Percentiles rank a stretch among this genome's conserved stretches.
These are phyloP conservation scores for Parazoanthus atlanticus DNA, from an alignment of 92 coral and sea anemone species.

Conservation along the genomic window DNA sequence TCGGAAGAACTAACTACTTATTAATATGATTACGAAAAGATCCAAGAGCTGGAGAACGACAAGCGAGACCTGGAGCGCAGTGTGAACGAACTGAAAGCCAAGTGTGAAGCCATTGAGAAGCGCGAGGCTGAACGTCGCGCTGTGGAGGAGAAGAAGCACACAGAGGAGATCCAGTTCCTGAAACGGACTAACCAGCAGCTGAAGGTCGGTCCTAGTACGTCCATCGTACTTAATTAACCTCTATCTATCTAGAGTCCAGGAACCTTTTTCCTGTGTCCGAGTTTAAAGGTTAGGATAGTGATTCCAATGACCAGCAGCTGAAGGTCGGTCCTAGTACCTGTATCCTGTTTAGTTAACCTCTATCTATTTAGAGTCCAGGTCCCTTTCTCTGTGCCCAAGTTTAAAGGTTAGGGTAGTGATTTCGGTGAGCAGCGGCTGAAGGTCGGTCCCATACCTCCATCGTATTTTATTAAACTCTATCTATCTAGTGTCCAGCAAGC, in stretches of 20 bases:
- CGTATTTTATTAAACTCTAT: neutral
- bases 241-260: neutral
- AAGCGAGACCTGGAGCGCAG: conserved; percentile 95
- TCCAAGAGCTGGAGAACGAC: conserved; percentile 92
- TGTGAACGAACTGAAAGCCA: conserved; percentile 97
- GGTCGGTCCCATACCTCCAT: conserved; percentile 49
- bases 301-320: neutral
- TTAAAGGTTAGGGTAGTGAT: no score
- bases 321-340: neutral
- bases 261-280: neutral
- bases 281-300: neutral
- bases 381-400: no score
- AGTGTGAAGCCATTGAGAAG: conserved; percentile 98
- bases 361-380: neutral
- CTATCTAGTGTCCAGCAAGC: neutral
- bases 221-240: neutral
- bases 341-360: no score
- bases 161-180: conserved; percentile 96
- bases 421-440: conserved; percentile 62
- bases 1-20: neutral
- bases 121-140: conserved; percentile 98
- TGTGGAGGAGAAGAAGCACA: conserved; percentile 97
- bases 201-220: conserved; percentile 61
- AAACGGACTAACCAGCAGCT: conserved; percentile 98
- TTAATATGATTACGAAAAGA: conserved; percentile 51